Percentiles rank a stretch among this genome's conserved stretches.
phyloP scores from a whole-genome alignment of 2,888 invertebrate genomes.

The Spilosoma lubricipeda region DNA sequence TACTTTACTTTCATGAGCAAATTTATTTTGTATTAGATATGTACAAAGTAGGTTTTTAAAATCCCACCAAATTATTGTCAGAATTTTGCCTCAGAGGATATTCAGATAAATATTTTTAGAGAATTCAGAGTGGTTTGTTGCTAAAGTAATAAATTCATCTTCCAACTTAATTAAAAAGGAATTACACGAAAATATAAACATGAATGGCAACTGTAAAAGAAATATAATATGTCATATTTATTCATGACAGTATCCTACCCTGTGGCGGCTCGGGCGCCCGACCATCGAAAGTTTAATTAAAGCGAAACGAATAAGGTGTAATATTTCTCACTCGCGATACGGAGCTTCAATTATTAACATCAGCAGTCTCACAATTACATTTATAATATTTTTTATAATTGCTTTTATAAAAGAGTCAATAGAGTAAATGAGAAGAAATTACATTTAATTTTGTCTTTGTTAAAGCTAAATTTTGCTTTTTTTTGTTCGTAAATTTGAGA shows the following conservation, averaged over 20 bases:
- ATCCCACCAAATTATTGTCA: neutral
- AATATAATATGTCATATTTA: slow-evolving; percentile 10
- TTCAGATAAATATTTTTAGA: neutral
- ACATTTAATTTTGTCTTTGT: neutral
- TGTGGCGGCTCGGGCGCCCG: slow-evolving; percentile 47
- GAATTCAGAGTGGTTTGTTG: neutral
- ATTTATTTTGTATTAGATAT: too few relatives aligned
- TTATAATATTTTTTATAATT: slow-evolving; percentile 16
- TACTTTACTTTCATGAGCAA: too few relatives aligned
- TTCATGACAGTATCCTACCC: slow-evolving; percentile 56
- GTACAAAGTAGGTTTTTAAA: too few relatives aligned
- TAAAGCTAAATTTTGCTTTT: too few relatives aligned
- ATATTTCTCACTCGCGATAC: slow-evolving; percentile 73
- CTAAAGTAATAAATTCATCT: neutral
- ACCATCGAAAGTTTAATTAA: slow-evolving; percentile 83
- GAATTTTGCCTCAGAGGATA: neutral
- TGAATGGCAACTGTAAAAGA: slow-evolving; percentile 2
- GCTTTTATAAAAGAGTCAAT: slow-evolving; percentile 1
- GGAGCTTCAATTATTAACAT: slow-evolving; percentile 36
- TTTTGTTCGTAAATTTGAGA: too few relatives aligned
- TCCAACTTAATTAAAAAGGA: neutral
- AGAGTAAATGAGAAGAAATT: neutral
- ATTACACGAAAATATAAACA: slow-evolving; percentile 5
- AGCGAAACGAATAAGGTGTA: slow-evolving; percentile 81
- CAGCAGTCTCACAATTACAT: slow-evolving; percentile 21